A percentile compares a stretch with the other conserved stretches of the same genome.
These are phyloP conservation scores for Pantherophis guttatus DNA, from an alignment of 2,113 vertebrate species.

Conservation along the genomic window DNA sequence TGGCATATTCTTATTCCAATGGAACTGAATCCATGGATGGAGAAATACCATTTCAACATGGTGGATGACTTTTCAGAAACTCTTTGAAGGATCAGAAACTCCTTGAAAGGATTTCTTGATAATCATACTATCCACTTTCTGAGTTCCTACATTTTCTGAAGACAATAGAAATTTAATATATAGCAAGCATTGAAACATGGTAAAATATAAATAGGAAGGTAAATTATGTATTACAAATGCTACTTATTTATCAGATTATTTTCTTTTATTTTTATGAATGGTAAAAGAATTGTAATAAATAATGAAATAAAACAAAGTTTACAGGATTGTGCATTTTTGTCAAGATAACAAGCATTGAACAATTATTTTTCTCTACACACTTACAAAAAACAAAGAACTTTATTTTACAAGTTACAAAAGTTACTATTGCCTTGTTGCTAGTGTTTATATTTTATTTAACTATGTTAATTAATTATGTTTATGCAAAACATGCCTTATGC, in stretches of 20 bases:
- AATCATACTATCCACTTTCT: not conserved
- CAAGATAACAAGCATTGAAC: not conserved
- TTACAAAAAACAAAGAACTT: not conserved
- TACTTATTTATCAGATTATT: not conserved
- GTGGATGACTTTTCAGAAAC: not conserved
- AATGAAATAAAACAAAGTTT: not conserved
- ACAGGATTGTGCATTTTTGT: not conserved
- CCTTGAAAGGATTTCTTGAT: not conserved
- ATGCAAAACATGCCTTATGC: not conserved
- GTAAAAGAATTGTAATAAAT: not conserved
- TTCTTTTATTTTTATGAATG: not conserved
- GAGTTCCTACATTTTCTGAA: not conserved
- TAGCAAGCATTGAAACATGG: not conserved
- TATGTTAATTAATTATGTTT: constrained; percentile 7
- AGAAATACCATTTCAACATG: not conserved
- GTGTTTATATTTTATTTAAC: not conserved
- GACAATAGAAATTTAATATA: not conserved
- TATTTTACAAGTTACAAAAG: not conserved
- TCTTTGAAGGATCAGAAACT: not conserved
- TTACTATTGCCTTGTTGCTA: not conserved
- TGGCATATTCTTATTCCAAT: not conserved
- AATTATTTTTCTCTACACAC: not conserved
- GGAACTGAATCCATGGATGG: not conserved
- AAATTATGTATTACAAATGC: not conserved
- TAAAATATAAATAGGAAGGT: not conserved